A percentile compares a stretch with the other conserved stretches of the same genome.
phyloP scores from a whole-genome alignment of 1,140 invertebrate genomes.

The Glomeris maerens region DNA sequence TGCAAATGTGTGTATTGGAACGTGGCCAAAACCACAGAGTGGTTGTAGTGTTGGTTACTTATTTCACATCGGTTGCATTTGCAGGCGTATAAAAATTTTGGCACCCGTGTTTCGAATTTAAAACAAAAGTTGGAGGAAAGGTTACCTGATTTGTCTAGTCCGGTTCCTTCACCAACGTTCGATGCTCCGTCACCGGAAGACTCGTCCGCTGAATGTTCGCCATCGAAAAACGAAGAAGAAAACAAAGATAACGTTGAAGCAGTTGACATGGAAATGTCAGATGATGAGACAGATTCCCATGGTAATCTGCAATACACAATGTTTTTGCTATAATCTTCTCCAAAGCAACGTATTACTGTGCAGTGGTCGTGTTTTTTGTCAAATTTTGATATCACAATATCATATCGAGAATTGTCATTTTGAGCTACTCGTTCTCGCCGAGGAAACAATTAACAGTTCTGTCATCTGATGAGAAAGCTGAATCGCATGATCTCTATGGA shows the following conservation, averaged over 20 bases:
- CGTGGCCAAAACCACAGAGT: too few relatives aligned
- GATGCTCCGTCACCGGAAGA: conserved; percentile 10
- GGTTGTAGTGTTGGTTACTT: too few relatives aligned
- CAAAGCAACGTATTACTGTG: too few relatives aligned
- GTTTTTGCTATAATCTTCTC: too few relatives aligned
- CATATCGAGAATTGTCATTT: too few relatives aligned
- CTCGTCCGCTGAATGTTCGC: not conserved
- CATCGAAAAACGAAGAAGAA: not conserved
- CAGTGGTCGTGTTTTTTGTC: too few relatives aligned
- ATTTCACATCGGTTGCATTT: not conserved
- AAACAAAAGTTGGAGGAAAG: conserved; percentile 71
- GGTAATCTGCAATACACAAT: too few relatives aligned
- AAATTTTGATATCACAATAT: too few relatives aligned
- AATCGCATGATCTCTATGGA: too few relatives aligned
- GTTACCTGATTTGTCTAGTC: conserved; percentile 39
- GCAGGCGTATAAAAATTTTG: conserved; percentile 85
- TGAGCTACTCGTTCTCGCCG: too few relatives aligned
- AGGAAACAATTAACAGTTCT: too few relatives aligned
- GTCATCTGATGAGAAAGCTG: too few relatives aligned
- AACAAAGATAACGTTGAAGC: conserved; percentile 10
- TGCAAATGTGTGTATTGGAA: conserved; percentile 59
- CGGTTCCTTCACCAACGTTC: conserved; percentile 26
- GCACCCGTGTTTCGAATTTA: conserved; percentile 62
- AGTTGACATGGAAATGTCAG: conserved; percentile 12
- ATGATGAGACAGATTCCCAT: not conserved